phyloP scores from a whole-genome alignment of 2,797 vertebrate species.

The Cygnus olor region DNA sequence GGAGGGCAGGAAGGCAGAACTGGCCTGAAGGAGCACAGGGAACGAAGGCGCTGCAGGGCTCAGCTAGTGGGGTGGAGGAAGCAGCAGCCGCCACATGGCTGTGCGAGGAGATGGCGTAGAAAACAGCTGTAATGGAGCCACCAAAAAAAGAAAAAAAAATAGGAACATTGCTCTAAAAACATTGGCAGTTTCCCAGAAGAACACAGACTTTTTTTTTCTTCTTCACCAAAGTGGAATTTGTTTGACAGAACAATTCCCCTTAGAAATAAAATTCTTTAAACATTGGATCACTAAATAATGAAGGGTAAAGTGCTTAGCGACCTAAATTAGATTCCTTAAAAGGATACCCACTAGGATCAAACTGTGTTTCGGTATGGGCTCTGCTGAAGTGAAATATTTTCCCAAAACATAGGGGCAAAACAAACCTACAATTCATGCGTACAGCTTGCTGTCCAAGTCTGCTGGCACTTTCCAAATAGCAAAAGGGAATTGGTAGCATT shows the following conservation, averaged over 20 bases:
- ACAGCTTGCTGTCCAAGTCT: fast-evolving
- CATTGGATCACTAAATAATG: background rate
- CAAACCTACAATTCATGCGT: fast-evolving
- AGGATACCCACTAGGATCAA: background rate
- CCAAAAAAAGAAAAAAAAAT: background rate
- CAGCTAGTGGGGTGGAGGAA: background rate
- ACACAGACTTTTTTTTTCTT: background rate
- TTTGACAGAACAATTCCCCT: background rate
- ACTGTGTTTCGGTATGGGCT: background rate
- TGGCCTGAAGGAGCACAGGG: background rate
- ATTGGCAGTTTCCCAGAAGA: background rate
- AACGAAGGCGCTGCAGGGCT: fast-evolving
- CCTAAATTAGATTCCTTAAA: background rate
- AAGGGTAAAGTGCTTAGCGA: background rate
- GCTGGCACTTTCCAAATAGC: fast-evolving
- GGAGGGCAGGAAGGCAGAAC: background rate
- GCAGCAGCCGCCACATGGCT: background rate
- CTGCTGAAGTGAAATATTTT: background rate
- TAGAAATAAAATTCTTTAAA: slow-evolving; percentile 11
- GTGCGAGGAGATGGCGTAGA: background rate
- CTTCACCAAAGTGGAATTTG: background rate
- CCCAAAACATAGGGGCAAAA: background rate
- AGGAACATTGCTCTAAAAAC: background rate
- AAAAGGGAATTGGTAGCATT: fast-evolving
- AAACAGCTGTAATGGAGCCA: background rate